Conservation (phyloP, 1,140 invertebrate genomes). For the Nilaparvata lugens region DNA sequence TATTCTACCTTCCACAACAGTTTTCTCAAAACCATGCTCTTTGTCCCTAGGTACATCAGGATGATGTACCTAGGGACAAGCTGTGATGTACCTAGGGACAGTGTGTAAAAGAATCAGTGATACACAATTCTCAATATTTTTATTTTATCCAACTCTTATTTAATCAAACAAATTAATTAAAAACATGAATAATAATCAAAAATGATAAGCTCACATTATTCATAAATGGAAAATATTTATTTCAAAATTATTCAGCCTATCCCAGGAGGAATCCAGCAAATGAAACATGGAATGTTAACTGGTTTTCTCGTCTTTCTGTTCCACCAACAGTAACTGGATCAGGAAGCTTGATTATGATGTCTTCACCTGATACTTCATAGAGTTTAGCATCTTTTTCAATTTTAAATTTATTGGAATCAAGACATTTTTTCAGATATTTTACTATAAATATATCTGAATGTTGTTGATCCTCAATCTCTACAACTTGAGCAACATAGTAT, state of each 20-base stretch:
- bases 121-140: neutral
- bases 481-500: neutral
- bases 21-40: conserved; percentile 2
- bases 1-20: neutral
- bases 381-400: neutral
- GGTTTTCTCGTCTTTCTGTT: conserved; percentile 3
- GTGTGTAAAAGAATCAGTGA: conserved; percentile 1
- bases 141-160: conserved; percentile 1
- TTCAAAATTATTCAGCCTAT: neutral
- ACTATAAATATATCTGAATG: neutral
- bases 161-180: neutral
- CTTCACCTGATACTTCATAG: conserved; percentile 1
- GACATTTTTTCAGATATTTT: conserved; percentile 1
- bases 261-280: conserved; percentile 2
- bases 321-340: conserved; percentile 1
- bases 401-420: conserved; percentile 6
- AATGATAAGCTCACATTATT: neutral
- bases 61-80: conserved; percentile 7
- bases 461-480: neutral
- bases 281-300: neutral
- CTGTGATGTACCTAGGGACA: conserved; percentile 10
- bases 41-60: conserved; percentile 10
- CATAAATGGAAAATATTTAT: neutral
- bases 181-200: neutral
- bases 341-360: conserved; percentile 3